Evolutionary conservation across 2,888 invertebrate species (phyloP).

Genomic region (Scaptodrosophila latifasciaeformis): DNA sequence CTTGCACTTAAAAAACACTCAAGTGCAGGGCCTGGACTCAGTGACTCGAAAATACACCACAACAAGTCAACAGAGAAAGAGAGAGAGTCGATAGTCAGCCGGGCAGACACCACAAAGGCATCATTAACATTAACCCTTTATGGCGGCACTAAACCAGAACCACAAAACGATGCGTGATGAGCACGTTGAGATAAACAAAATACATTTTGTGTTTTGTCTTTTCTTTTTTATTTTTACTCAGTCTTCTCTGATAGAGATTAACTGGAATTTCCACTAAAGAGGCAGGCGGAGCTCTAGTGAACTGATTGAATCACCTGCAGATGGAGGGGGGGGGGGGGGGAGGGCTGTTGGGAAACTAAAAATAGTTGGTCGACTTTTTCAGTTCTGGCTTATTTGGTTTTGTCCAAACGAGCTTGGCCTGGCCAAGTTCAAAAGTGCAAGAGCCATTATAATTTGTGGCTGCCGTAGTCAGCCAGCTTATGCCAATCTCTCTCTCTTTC

Average conservation of each 20-base stretch:
- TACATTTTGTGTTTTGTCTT: slow-evolving; percentile 22
- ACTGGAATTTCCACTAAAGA: slow-evolving; percentile 57
- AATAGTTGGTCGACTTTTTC: no score
- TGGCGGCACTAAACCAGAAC: slow-evolving; percentile 59
- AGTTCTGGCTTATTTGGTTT: no score
- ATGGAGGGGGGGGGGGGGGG: no score
- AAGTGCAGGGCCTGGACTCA: slow-evolving; percentile 47
- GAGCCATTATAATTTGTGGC: slow-evolving; percentile 62
- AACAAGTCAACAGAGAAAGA: background rate
- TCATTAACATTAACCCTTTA: slow-evolving; percentile 66
- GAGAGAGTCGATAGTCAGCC: no score
- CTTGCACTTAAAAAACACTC: slow-evolving; percentile 66
- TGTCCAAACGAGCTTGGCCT: no score
- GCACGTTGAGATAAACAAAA: slow-evolving; percentile 65
- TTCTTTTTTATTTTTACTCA: slow-evolving; percentile 8
- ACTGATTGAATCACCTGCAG: slow-evolving; percentile 11
- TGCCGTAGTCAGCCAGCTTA: slow-evolving; percentile 46
- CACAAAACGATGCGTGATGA: slow-evolving; percentile 65
- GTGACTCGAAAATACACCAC: slow-evolving; percentile 10
- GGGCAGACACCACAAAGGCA: slow-evolving; percentile 46
- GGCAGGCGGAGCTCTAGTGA: slow-evolving; percentile 15
- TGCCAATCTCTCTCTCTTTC: slow-evolving; percentile 14
- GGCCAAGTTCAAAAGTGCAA: slow-evolving; percentile 60
- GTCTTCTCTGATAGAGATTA: slow-evolving; percentile 38
- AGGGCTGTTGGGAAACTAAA: no score